Evolutionary conservation across 2,888 invertebrate species (phyloP), one percentile per base, ranked within the genome.

Genomic region (Biston betularia): DNA sequence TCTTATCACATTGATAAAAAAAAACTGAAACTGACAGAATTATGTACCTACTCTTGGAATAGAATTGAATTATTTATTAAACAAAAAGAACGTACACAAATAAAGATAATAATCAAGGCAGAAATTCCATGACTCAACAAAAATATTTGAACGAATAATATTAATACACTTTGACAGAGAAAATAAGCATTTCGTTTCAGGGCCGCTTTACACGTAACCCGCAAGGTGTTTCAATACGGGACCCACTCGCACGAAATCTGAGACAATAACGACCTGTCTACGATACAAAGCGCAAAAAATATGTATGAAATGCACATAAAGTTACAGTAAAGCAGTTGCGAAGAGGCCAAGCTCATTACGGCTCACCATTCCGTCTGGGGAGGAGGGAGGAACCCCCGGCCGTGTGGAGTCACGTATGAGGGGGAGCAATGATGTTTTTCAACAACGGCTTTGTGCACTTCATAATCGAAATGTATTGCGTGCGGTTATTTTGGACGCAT

Each of bases 301-400:
- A 74, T 71, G 68, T 73, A 74, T 73, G 75, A 75, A 74, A 74
- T 75, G 74, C 74, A 75, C 74, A 75, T 75, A 75, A 73, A 75
- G 66, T 73, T 69, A 75, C 72, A 71, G 70, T 71, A 67, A 72
- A 70, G 75, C 65, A 69, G 74, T 72, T 69, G 70, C 63, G 73
- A 68, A 71, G 69, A 70, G 71, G 70, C 72, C 70, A 69, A 70
- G 75, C 72, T 74, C 74, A 73, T 70, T 72, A 72, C 72, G 65
- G 70, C 67, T 62, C 65, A 64, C 70, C 67, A 72, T 68, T 69
- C 67, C 70, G 75, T 75, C 74, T 75, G 76, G 71, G 77, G 66
- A 64, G 72, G 64, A 49, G 48, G 48, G 58, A 64, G 50, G 61
- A 64, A 56, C 59, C 69, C 44, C 65, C 59, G 40, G 60, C 40